Evolutionary conservation across 2,888 invertebrate genomes (phyloP).

Genomic region (Ectropis crepuscularia): DNA sequence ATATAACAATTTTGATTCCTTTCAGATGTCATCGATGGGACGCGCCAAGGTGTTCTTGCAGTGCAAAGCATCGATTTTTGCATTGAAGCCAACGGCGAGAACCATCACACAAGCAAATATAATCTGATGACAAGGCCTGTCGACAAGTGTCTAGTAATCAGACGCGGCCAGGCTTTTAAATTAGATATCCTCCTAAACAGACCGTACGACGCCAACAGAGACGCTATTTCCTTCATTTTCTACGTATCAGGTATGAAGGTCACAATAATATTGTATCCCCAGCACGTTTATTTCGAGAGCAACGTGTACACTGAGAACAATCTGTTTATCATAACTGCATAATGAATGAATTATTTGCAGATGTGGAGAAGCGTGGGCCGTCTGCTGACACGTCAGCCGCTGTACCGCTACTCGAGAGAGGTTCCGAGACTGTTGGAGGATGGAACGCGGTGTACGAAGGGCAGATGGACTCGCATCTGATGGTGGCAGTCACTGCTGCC

Average conservation of each 20-base stretch:
- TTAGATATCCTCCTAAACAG: constrained; percentile 90
- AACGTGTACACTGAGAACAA: constrained; percentile 23
- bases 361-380: constrained; percentile 90
- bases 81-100: constrained; percentile 88
- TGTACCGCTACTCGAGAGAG: constrained; percentile 88
- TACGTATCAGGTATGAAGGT: constrained; percentile 87
- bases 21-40: constrained; percentile 77
- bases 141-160: constrained; percentile 88
- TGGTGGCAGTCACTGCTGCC: constrained; percentile 89
- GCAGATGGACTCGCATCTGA: constrained; percentile 85
- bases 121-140: constrained; percentile 87
- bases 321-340: constrained; percentile 40
- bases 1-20: too few relatives aligned
- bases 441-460: constrained; percentile 91
- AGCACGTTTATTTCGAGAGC: constrained; percentile 45
- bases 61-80: constrained; percentile 90
- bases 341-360: constrained; percentile 63
- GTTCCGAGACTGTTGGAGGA: constrained; percentile 84
- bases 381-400: constrained; percentile 92
- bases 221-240: constrained; percentile 94
- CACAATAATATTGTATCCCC: constrained; percentile 39
- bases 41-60: constrained; percentile 86
- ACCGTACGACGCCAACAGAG: constrained; percentile 88
- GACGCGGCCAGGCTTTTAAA: constrained; percentile 93
- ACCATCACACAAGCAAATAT: constrained; percentile 92